Percentiles rank a stretch among this genome's conserved stretches.
phyloP scores from a whole-genome alignment of 1,140 invertebrate species.

The Magallana gigas region DNA sequence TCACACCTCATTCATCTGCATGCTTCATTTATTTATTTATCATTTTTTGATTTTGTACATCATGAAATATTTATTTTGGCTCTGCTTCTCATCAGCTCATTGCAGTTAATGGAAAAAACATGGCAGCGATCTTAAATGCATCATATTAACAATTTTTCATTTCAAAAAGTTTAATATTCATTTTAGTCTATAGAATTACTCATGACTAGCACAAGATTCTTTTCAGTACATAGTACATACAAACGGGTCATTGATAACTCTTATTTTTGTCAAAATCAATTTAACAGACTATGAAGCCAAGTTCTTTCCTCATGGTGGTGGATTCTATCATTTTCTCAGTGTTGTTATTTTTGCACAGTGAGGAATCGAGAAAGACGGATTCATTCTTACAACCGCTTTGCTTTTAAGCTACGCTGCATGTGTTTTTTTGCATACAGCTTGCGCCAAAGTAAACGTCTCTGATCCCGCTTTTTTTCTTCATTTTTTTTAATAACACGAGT shows the following conservation, averaged over 20 bases:
- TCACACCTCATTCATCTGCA: slow-evolving; percentile 14
- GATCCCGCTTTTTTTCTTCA: slow-evolving; percentile 47
- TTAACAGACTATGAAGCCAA: no score
- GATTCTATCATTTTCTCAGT: no score
- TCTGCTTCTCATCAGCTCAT: neutral
- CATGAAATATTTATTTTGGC: neutral
- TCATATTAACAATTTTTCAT: no score
- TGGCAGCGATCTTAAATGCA: neutral
- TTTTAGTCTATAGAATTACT: no score
- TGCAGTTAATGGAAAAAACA: neutral
- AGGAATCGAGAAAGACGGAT: neutral
- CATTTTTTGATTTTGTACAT: neutral
- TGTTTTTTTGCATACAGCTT: neutral
- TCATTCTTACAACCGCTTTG: neutral
- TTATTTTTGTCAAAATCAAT: no score
- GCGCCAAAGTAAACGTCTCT: neutral
- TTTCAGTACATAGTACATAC: no score
- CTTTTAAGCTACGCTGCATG: neutral
- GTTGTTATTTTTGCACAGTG: no score
- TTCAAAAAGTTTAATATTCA: no score
- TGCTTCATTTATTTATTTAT: neutral
- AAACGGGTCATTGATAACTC: no score
- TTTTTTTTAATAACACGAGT: neutral
- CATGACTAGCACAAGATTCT: no score
- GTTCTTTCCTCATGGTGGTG: no score